A percentile compares a stretch with the other conserved stretches of the same genome.
Conservation (phyloP, 2,888 invertebrate genomes). For the Gastracanthus pulcherrimus region DNA sequence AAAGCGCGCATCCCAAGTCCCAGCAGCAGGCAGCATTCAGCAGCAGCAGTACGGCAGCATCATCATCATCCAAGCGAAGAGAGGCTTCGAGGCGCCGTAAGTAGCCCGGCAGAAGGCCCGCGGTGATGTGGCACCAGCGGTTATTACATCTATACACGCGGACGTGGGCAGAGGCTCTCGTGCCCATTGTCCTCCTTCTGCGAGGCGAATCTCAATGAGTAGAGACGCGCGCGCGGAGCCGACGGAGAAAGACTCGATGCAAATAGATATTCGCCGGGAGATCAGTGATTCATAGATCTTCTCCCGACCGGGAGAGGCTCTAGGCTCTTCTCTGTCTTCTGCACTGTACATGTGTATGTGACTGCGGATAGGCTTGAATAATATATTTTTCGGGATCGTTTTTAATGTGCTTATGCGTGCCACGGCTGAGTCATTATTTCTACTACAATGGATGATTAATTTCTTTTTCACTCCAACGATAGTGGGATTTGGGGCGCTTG, state of each 20-base stretch:
- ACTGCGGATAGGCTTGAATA: not conserved
- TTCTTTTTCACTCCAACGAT: not conserved
- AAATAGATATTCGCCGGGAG: conserved; percentile 15
- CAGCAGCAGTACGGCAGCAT: no score
- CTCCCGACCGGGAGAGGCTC: not conserved
- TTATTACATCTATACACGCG: conserved; percentile 1
- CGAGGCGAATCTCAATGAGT: conserved; percentile 26
- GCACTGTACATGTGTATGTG: not conserved
- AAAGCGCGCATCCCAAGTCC: conserved; percentile 1
- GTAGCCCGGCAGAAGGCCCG: conserved; percentile 17
- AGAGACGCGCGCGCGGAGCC: not conserved
- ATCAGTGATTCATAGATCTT: conserved; percentile 21
- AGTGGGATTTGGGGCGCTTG: not conserved
- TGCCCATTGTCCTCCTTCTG: conserved; percentile 33
- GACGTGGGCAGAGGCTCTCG: not conserved
- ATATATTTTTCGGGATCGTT: conserved; percentile 4
- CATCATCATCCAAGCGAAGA: not conserved
- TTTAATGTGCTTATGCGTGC: not conserved
- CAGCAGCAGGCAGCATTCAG: not conserved
- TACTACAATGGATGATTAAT: conserved; percentile 17
- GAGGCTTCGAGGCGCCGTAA: not conserved
- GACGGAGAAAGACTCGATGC: conserved; percentile 4
- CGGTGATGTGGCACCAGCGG: conserved; percentile 6
- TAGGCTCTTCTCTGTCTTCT: not conserved
- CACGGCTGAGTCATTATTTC: not conserved